Evolutionary conservation across 2,113 vertebrate species (phyloP), one percentile per base, ranked within the genome.

Genomic region (Clarias gariepinus): DNA sequence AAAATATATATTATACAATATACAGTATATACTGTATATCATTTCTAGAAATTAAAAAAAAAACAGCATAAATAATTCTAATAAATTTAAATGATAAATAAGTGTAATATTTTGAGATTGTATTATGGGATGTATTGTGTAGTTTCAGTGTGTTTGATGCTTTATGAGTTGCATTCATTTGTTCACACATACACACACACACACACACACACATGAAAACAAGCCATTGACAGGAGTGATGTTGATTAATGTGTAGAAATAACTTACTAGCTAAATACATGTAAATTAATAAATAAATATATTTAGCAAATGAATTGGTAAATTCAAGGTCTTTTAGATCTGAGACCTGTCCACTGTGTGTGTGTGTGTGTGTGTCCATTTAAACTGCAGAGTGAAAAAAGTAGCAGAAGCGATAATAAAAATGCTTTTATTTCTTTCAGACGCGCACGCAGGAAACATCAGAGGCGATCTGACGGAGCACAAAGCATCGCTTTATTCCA

Each of bases 401-500:
- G 63, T 66, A 28, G 63, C 61, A 58, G 82, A 52, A 76, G 53
- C 63, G 79, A 85, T 63, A 82, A 79, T 82, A 86, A 69, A 36
- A 36, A 36, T 89, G 90, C 91, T 92, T 92, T 91, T 91, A 91
- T 90, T 88, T 87, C 91, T 81, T 85, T 94, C 88, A 93, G 91
- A 94, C 91, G 91, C 91, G 91, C 74, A 28, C 74, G 89, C 73
- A 58, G 85, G 86, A 52, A 66, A 92, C 94, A 94, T 95, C 93
- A 95, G 91, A 94, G 91, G 92, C 68, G 91, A 91, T 93, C 92
- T 91, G 89, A 93, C 88, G 87, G 92, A 89, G 89, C 90, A 90
- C 91, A 92, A 86, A 93, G 92, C 89, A 92, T 91, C 84, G 93
- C 93, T 95, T 95, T 95, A 93, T 95, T 94, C 93, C 7, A 71